These are phyloP conservation scores for Dyspetes luteomarginatus DNA, from an alignment of 2,888 invertebrate species.

Conservation along the genomic window DNA sequence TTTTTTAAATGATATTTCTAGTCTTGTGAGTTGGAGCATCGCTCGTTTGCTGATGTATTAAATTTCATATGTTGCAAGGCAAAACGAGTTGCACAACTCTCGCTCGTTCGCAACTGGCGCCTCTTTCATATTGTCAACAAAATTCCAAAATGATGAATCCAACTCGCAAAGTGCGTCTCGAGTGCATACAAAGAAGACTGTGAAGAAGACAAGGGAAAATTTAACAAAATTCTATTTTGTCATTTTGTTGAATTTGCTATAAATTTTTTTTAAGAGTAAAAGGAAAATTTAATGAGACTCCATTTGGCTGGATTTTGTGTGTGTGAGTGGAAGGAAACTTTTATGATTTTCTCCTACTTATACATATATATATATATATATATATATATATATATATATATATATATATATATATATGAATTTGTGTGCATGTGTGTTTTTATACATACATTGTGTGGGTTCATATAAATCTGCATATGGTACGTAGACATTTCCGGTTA, in stretches of 20 bases:
- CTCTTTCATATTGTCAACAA: conserved; percentile 39
- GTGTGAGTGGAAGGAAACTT: too few relatives aligned
- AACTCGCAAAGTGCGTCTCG: conserved; percentile 25
- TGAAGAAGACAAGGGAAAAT: conserved; percentile 26
- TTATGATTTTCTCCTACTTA: too few relatives aligned
- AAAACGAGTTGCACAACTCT: conserved; percentile 30
- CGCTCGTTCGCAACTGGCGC: conserved; percentile 21
- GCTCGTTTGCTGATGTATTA: neutral
- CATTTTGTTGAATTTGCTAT: neutral
- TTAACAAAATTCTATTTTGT: conserved; percentile 5
- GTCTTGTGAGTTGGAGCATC: neutral
- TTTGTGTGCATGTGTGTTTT: too few relatives aligned
- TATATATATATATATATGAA: too few relatives aligned
- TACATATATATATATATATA: too few relatives aligned
- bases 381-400: too few relatives aligned
- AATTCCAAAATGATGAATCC: conserved; percentile 48
- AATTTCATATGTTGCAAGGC: neutral
- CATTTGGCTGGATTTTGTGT: too few relatives aligned
- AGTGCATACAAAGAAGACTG: neutral
- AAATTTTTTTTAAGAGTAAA: conserved; percentile 26
- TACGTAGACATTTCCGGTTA: too few relatives aligned
- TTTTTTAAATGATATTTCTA: neutral
- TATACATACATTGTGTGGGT: too few relatives aligned
- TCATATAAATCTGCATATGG: too few relatives aligned
- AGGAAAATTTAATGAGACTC: conserved; percentile 23